Percentiles rank a stretch among this genome's conserved stretches.
phyloP scores from a whole-genome alignment of 2,113 vertebrate genomes.

The Psilopsiagon aurifrons region DNA sequence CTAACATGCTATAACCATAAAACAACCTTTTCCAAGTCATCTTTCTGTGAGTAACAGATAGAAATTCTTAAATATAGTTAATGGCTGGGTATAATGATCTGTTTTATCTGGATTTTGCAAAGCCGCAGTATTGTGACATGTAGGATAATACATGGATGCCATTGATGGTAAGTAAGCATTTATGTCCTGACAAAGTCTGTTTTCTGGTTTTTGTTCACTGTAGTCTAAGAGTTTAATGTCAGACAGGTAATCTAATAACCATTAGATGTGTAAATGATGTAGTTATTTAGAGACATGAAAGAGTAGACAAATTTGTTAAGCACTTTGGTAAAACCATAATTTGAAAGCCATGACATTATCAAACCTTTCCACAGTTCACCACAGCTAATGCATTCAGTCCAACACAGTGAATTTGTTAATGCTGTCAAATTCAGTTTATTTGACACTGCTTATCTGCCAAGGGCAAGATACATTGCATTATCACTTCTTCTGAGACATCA shows the following conservation, averaged over 20 bases:
- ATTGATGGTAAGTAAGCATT: not conserved
- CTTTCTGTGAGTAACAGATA: not conserved
- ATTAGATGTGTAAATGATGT: constrained; percentile 53
- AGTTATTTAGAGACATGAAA: constrained; percentile 41
- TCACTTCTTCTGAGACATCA: not conserved
- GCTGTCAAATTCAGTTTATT: constrained; percentile 33
- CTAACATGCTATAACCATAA: not conserved
- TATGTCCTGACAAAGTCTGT: not conserved
- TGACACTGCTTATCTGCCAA: constrained; percentile 17
- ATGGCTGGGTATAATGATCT: not conserved
- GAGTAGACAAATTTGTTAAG: constrained; percentile 46
- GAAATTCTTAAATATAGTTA: not conserved
- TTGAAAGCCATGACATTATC: constrained; percentile 53
- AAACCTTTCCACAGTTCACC: constrained; percentile 26
- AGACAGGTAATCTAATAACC: constrained; percentile 38
- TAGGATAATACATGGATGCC: not conserved
- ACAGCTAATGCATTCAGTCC: constrained; percentile 19
- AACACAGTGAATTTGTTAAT: constrained; percentile 40
- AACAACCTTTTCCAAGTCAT: not conserved
- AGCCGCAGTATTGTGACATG: not conserved
- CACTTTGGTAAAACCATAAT: constrained; percentile 26
- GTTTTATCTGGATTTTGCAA: not conserved
- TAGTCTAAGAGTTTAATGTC: not conserved
- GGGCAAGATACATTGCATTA: constrained; percentile 31
- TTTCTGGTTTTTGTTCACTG: constrained; percentile 31